Conservation (phyloP, 2,888 invertebrate species). For the Neoitamus cyanurus region DNA sequence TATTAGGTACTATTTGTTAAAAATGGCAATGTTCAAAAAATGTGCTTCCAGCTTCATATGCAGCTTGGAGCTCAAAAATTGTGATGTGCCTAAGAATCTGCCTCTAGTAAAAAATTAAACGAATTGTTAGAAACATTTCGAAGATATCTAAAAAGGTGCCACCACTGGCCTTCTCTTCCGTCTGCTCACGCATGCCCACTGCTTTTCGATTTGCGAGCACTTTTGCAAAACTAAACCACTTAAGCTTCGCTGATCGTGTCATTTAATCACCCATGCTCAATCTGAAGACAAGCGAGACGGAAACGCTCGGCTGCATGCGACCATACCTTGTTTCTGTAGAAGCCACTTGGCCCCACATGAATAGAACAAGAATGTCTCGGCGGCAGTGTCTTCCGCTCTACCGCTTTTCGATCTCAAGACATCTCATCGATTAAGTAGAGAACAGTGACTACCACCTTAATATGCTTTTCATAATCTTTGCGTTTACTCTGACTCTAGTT, state of each 20-base stretch:
- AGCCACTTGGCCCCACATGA: background rate
- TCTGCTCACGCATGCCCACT: background rate
- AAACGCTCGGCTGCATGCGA: background rate
- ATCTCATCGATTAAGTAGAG: background rate
- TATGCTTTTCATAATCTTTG: background rate
- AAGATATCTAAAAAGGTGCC: background rate
- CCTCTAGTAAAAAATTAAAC: background rate
- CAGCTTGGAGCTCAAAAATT: too few relatives aligned
- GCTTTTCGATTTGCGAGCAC: background rate
- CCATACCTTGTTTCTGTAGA: background rate
- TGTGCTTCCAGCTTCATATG: too few relatives aligned
- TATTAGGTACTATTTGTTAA: too few relatives aligned
- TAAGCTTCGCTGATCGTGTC: constrained; percentile 5
- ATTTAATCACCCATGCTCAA: constrained; percentile 22
- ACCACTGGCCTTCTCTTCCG: background rate
- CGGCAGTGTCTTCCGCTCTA: background rate
- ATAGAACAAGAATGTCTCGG: background rate
- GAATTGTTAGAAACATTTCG: background rate
- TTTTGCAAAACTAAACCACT: constrained; percentile 6
- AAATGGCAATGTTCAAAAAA: too few relatives aligned
- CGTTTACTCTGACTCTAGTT: background rate
- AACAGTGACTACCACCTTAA: background rate
- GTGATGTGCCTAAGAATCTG: too few relatives aligned
- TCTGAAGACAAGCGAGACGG: constrained; percentile 14
- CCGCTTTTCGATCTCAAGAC: background rate